These are phyloP conservation scores for Rhopalosiphum maidis DNA, from an alignment of 1,140 invertebrate species.

Conservation along the genomic window DNA sequence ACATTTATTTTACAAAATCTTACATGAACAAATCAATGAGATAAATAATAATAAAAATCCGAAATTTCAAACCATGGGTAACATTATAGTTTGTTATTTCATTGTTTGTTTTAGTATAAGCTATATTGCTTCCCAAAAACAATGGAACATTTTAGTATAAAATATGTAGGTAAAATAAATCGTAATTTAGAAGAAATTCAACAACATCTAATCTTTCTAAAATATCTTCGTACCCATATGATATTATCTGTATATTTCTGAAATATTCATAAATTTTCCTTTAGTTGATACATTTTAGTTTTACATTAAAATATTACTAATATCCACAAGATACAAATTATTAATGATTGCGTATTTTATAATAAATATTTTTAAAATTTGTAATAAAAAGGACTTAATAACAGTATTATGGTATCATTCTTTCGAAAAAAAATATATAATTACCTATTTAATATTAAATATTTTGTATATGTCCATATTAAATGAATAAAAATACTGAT, in stretches of 20 bases:
- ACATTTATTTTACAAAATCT: background rate
- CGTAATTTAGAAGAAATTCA: no score
- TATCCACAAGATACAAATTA: background rate
- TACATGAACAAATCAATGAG: background rate
- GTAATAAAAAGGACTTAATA: background rate
- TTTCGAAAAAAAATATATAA: no score
- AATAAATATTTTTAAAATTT: background rate
- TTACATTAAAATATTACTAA: background rate
- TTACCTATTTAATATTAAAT: background rate
- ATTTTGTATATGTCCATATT: background rate
- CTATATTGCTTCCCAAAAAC: slow-evolving; percentile 43
- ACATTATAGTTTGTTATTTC: slow-evolving; percentile 52
- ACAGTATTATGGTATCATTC: no score
- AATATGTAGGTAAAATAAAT: background rate
- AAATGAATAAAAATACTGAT: background rate
- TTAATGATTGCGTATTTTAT: background rate
- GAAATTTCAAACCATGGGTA: slow-evolving; percentile 36
- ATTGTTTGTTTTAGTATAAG: slow-evolving; percentile 51
- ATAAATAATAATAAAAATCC: background rate
- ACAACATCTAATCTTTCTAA: background rate
- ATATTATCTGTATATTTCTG: background rate
- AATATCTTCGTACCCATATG: background rate
- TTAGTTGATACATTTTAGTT: no score
- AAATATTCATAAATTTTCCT: background rate
- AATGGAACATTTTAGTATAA: background rate